phyloP scores from a whole-genome alignment of 1,140 invertebrate genomes.

The Drosophila asahinai region DNA sequence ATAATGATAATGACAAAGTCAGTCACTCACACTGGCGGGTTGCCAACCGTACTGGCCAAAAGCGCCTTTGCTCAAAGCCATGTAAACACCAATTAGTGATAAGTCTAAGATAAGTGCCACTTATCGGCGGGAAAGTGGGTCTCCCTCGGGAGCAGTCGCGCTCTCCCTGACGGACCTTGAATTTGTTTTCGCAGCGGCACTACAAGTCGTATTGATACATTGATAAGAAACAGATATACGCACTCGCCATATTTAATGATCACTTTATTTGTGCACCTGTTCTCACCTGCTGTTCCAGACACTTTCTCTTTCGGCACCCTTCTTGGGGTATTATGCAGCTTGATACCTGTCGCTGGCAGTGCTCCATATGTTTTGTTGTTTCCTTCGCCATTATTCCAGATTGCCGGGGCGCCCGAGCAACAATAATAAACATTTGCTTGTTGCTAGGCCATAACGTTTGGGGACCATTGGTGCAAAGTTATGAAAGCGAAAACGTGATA shows the following conservation, averaged over 20 bases:
- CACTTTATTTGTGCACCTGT: conserved; percentile 18
- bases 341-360: not conserved
- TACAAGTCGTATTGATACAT: not conserved
- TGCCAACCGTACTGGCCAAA: conserved; percentile 2
- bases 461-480: not conserved
- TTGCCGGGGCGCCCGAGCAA: not conserved
- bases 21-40: conserved; percentile 21
- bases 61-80: conserved; percentile 4
- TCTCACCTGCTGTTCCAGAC: not conserved
- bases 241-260: conserved; percentile 15
- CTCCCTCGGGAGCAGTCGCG: conserved; percentile 5
- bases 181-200: conserved; percentile 5
- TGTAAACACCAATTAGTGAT: conserved; percentile 32
- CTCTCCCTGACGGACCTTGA: conserved; percentile 23
- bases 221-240: conserved; percentile 26
- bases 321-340: not conserved
- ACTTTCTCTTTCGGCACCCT: conserved; percentile 2
- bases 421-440: conserved; percentile 30
- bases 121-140: conserved; percentile 35
- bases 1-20: conserved; percentile 33
- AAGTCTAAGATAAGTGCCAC: conserved; percentile 6
- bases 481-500: conserved; percentile 55
- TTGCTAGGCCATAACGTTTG: conserved; percentile 31
- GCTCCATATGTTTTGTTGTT: conserved; percentile 31
- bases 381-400: not conserved